Conservation (phyloP, 2,888 invertebrate species). For the Sepiola atlantica region DNA sequence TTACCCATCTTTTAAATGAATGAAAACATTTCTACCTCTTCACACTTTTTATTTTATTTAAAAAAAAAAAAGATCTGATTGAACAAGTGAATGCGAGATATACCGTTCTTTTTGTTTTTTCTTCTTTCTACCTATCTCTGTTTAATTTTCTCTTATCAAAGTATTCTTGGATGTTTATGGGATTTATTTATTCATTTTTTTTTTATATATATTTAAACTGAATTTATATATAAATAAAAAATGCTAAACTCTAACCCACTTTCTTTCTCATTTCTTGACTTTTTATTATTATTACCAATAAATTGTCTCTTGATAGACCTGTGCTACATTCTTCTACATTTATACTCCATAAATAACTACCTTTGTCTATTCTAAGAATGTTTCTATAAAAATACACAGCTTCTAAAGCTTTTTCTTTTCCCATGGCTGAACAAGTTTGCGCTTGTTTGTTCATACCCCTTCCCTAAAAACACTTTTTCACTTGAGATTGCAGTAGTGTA, state of each 20-base stretch:
- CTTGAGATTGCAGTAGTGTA: conserved; percentile 15
- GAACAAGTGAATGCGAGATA: too few species aligned
- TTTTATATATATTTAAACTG: not conserved
- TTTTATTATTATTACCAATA: not conserved
- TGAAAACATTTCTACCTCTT: not conserved
- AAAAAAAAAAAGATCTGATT: too few species aligned
- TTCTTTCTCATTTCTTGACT: not conserved
- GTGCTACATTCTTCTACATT: not conserved
- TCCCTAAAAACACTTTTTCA: not conserved
- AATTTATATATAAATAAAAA: not conserved
- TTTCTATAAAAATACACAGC: not conserved
- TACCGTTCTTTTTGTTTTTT: not conserved
- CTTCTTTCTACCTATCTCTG: not conserved
- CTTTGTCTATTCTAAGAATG: not conserved
- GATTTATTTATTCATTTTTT: too few species aligned
- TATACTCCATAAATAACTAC: not conserved
- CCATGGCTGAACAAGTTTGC: not conserved
- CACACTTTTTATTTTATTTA: not conserved
- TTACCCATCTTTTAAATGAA: not conserved
- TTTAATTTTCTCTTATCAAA: not conserved
- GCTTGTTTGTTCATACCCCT: not conserved
- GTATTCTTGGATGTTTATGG: not conserved
- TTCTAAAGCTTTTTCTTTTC: not conserved
- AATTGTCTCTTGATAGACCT: not conserved
- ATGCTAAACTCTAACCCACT: not conserved